Evolutionary conservation across 2,888 invertebrate species (phyloP), one percentile per base, ranked within the genome.

Genomic region (Lepidonotus clava): DNA sequence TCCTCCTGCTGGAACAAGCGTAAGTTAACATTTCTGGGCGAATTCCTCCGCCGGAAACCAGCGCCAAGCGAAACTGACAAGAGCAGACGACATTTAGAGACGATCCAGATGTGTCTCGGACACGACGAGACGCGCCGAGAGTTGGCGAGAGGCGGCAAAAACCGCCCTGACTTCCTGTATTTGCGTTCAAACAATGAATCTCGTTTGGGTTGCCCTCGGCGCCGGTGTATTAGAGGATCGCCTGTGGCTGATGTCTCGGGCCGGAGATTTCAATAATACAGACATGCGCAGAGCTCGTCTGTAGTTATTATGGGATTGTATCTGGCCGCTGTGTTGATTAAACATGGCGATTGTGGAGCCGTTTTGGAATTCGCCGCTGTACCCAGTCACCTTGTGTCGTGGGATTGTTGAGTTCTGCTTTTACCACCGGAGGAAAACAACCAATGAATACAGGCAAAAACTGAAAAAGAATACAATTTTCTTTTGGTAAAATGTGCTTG

Each of bases 221-320:
- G 46, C 8, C 46, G 6, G 46, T 46, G 46, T 46, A 18, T 6
- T 18, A 11, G 46, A 18, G 8, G 6, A 46, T 6, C 18, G 46
- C 18, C 8, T 6, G 46, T 46, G 8, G 46, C 46, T 18, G 8
- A 46, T 46, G 46, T 46, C 46, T 6, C 46, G 28, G 28, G 24
- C 1, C 4, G 61, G 28, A 28, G 61, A 61, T 61, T 24, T 61
- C 5, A 32, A 61, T 61, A n/a, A 11, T 56, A 61, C 61, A 61
- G 61, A 61, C 61, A 61, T 14, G 61, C n/a, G n/a, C 61, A 61
- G 61, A 61, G 61, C 61, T 61, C 11, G 61, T 61, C 61, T 61
- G 61, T 61, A 32, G 21, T 18, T 61, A 32, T 32, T 61, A 11
- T 24, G 61, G 24, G 61, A 61, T 4, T 61, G 61, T 61, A 61